Base-by-base conservation (phyloP, 2,797 vertebrate genomes). In the Heliangelus exortis region DNA sequence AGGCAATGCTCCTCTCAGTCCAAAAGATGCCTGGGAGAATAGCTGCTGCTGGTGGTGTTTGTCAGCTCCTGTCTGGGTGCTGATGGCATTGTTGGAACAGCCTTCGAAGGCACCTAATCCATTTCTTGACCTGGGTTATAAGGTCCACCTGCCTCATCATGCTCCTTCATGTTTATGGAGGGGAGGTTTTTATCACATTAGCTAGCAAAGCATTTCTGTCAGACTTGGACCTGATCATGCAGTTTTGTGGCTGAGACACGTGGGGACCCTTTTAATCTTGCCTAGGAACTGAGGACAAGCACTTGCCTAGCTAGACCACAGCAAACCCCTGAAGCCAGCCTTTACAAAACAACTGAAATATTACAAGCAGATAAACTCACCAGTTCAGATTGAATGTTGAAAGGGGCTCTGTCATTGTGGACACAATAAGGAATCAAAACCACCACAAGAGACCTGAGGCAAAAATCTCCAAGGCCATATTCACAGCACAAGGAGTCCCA, bases 401-500 rank as follows among this genome's bases (percentile, higher is more conserved):
- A 93, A 95, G 26, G 6, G 47, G 9, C n/a, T 87, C 81, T 87
- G 78, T 77, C 57, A 26, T 3, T 74, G 29, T 34, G 63, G 93
- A n/a, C 65, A 65, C n/a, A 80, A 76, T 15, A 20, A 71, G 13
- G 13, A 93, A 87, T 72, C 58, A 71, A 89, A 95, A 75, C 57
- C 36, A 84, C 59, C 81, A 68, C 61, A 71, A 45, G 67, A 89
- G 65, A 95, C 72, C 68, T 66, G 81, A 87, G 84, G 86, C 86
- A 95, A 95, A 90, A 93, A 78, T 77, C 33, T 95, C 57, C 58
- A 61, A 87, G 54, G 26, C 47, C 61, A 25, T 41, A 50, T 78
- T 92, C 61, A 92, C 81, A 80, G 82, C 47, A 95, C 72, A 83
- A 68, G 88, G 17, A 80, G 61, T 75, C n/a, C 53, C 36, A 74